Conservation (phyloP, 2,113 vertebrate species). For the Promerops cafer region DNA sequence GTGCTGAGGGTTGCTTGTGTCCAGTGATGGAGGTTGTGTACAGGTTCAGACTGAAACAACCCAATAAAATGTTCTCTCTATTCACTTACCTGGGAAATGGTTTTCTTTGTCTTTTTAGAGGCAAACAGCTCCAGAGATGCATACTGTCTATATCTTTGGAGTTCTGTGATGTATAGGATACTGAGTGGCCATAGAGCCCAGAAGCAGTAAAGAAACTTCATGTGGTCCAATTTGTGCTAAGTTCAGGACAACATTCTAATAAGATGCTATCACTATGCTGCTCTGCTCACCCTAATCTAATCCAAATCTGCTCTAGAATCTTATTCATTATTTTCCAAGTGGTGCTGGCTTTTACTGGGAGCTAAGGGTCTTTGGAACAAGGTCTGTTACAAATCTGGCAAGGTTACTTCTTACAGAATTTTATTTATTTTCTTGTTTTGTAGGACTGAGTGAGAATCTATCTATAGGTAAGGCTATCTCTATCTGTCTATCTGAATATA, state of each 20-base stretch:
- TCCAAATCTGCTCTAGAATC: neutral
- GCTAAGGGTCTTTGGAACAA: neutral
- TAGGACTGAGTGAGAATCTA: neutral
- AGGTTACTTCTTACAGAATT: neutral
- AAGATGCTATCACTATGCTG: neutral
- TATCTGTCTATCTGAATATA: neutral
- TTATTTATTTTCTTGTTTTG: neutral
- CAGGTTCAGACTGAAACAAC: neutral
- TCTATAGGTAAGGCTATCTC: neutral
- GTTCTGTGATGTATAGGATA: rapidly evolving
- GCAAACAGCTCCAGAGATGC: neutral
- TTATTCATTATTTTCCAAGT: neutral
- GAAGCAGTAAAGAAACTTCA: neutral
- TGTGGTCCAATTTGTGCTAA: neutral
- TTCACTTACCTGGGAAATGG: neutral
- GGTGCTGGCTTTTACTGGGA: neutral
- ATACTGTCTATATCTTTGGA: neutral
- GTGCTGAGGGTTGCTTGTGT: neutral
- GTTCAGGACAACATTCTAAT: neutral
- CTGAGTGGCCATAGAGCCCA: neutral
- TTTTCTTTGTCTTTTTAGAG: neutral
- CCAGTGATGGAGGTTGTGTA: neutral
- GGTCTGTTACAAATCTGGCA: neutral
- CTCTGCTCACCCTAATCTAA: neutral
- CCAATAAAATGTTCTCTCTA: neutral